Evolutionary conservation across 2,888 invertebrate genomes (phyloP).

Genomic region (Hetaerina titia): DNA sequence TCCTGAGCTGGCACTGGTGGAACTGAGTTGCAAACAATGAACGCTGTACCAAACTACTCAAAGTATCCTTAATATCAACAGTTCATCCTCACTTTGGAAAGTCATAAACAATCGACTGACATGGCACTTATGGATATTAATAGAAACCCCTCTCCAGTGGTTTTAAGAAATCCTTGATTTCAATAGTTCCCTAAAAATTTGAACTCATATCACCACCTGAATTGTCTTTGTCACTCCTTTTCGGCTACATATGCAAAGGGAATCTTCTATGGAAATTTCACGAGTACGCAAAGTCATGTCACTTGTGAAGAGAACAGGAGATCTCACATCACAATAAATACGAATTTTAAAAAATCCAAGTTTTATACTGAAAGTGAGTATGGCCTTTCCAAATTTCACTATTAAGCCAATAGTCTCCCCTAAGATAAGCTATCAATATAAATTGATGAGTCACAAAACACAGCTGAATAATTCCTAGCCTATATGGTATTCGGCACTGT

Average conservation of each 20-base stretch:
- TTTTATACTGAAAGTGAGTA: neutral
- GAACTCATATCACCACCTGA: neutral
- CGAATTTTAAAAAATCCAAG: neutral
- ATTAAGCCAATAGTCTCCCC: conserved; percentile 12
- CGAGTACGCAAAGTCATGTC: neutral
- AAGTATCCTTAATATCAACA: neutral
- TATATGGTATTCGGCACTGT: neutral
- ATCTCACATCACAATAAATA: neutral
- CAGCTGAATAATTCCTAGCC: neutral
- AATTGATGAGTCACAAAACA: neutral
- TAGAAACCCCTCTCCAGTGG: neutral
- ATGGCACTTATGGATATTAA: conserved; percentile 50
- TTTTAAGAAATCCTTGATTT: neutral
- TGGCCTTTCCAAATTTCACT: neutral
- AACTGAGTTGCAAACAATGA: neutral
- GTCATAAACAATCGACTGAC: conserved; percentile 28
- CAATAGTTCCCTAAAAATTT: neutral
- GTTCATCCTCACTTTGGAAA: neutral
- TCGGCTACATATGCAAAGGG: neutral
- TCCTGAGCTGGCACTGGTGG: neutral
- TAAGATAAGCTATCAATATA: neutral
- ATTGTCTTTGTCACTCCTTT: neutral
- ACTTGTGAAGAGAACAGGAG: neutral
- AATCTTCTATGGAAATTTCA: neutral
- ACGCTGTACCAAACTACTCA: conserved; percentile 10